These are phyloP conservation scores for Gymnarchus niloticus DNA, from an alignment of 2,113 vertebrate genomes.

Conservation along the genomic window DNA sequence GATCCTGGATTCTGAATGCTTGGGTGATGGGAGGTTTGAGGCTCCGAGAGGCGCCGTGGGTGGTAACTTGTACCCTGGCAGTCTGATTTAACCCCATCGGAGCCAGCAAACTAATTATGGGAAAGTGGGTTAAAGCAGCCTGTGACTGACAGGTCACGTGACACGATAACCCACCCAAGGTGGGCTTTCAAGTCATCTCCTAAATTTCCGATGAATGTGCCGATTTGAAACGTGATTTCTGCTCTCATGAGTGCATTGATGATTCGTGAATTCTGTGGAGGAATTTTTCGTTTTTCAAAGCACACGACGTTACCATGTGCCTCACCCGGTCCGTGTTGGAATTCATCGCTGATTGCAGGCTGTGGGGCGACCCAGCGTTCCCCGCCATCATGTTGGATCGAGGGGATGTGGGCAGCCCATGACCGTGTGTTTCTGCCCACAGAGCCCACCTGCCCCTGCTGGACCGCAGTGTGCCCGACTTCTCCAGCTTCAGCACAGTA, in stretches of 20 bases:
- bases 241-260: too few species aligned
- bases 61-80: background rate
- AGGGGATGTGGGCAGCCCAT: background rate
- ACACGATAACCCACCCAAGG: background rate
- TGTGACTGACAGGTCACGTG: constrained; percentile 7
- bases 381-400: background rate
- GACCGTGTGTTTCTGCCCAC: constrained; percentile 24
- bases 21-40: too few species aligned
- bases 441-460: constrained; percentile 88
- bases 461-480: constrained; percentile 88
- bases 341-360: background rate
- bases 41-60: background rate
- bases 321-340: background rate
- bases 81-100: background rate
- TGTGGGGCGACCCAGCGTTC: background rate
- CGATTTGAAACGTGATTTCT: background rate
- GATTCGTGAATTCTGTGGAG: background rate
- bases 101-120: background rate
- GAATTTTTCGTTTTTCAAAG: background rate
- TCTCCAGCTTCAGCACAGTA: constrained; percentile 87
- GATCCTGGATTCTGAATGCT: background rate
- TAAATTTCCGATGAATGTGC: background rate
- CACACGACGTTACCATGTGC: background rate
- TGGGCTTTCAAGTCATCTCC: too few species aligned
- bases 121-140: background rate